These are phyloP conservation scores for Oegoconia quadripuncta DNA, from an alignment of 2,888 invertebrate species.

Conservation along the genomic window DNA sequence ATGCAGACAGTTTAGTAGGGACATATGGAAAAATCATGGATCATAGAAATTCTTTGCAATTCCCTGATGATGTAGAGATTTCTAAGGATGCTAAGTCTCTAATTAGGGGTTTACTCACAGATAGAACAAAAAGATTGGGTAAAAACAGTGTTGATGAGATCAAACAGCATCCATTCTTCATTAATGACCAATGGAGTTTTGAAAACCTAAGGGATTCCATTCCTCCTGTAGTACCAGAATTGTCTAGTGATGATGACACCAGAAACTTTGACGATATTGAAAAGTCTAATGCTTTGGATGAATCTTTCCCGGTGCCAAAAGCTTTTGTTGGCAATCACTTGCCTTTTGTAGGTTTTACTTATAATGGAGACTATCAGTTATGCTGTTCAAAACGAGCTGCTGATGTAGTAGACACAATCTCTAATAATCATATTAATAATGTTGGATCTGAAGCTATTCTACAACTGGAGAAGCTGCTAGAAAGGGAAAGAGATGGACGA, in stretches of 20 bases:
- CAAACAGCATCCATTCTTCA: conserved; percentile 95
- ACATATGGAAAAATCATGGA: conserved; percentile 99
- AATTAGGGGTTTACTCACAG: conserved; percentile 96
- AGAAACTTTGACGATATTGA: conserved; percentile 99
- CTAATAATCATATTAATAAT: conserved; percentile 81
- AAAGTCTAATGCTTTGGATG: conserved; percentile 94
- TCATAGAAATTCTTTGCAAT: conserved; percentile 95
- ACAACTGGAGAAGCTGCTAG: conserved; percentile 86
- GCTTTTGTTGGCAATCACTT: conserved; percentile 99
- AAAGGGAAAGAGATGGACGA: conserved; percentile 85
- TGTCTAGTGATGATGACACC: conserved; percentile 97
- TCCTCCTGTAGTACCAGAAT: conserved; percentile 97
- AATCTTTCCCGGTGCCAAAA: conserved; percentile 97
- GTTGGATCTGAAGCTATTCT: conserved; percentile 81
- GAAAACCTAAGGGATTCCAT: conserved; percentile 95
- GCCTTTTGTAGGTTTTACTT: conserved; percentile 99
- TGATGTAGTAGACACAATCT: conserved; percentile 82
- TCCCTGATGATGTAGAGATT: conserved; percentile 97
- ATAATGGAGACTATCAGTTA: conserved; percentile 94
- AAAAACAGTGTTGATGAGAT: conserved; percentile 96
- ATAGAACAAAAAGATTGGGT: conserved; percentile 92
- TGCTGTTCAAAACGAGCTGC: conserved; percentile 72
- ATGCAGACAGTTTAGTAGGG: conserved; percentile 98
- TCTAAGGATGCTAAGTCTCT: conserved; percentile 92
- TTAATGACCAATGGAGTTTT: conserved; percentile 98